Evolutionary conservation across 2,113 vertebrate species (phyloP).

Genomic region (Stegostoma tigrinum): DNA sequence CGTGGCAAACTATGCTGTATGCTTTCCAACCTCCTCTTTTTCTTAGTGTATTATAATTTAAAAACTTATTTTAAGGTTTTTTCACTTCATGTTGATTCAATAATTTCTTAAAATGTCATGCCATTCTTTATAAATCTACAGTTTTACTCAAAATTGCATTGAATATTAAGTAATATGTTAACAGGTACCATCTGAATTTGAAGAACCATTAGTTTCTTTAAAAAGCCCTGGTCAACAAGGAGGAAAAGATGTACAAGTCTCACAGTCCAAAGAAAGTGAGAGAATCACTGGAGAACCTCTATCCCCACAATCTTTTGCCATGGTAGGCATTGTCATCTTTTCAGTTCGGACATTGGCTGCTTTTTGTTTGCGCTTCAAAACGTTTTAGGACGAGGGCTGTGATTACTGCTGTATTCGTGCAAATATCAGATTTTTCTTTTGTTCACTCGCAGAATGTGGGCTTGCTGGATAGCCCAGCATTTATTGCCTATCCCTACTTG

Average conservation of each 20-base stretch:
- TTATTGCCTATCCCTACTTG: too few relatives aligned
- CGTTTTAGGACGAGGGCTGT: neutral
- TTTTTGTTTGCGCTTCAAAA: neutral
- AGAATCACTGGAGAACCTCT: constrained; percentile 66
- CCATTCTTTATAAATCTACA: neutral
- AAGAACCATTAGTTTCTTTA: constrained; percentile 76
- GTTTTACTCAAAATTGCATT: neutral
- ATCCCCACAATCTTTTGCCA: constrained; percentile 90
- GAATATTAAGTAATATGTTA: constrained; percentile 35
- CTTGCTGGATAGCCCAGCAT: too few relatives aligned
- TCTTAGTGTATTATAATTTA: neutral
- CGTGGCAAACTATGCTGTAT: neutral
- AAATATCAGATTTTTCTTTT: neutral
- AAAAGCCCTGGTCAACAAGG: constrained; percentile 70
- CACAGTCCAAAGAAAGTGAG: constrained; percentile 47
- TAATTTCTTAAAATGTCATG: neutral
- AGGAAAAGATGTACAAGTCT: constrained; percentile 55
- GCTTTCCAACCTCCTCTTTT: neutral
- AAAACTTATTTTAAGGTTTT: neutral
- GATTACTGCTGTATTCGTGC: neutral
- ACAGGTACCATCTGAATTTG: constrained; percentile 69
- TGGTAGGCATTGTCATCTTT: constrained; percentile 60
- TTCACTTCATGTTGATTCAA: neutral
- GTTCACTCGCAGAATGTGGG: too few relatives aligned
- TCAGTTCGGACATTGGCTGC: neutral